Evolutionary conservation across 1,140 invertebrate species (phyloP).

Genomic region (Paramacrobiotus metropolitanus): DNA sequence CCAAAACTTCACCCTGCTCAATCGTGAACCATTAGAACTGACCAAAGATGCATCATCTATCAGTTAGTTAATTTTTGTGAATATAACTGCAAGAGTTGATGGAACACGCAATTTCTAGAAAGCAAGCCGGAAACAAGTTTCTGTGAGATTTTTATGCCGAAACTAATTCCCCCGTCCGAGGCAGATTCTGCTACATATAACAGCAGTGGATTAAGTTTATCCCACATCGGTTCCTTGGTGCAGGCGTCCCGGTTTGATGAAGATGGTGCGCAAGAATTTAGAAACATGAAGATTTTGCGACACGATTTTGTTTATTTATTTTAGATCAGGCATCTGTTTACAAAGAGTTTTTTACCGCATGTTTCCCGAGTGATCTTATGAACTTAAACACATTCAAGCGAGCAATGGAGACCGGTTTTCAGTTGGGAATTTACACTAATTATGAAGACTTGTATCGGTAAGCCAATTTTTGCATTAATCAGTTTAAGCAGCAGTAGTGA

Average conservation of each 20-base stretch:
- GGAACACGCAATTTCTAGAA: too few species aligned
- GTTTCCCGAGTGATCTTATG: neutral
- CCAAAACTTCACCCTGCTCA: too few species aligned
- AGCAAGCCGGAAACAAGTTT: too few species aligned
- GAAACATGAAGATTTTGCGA: neutral
- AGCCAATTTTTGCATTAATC: neutral
- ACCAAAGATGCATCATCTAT: too few species aligned
- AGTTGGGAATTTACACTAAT: neutral
- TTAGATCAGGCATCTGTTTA: neutral
- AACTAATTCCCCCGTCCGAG: neutral
- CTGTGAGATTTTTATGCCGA: neutral
- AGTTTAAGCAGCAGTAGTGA: too few species aligned
- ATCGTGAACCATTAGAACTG: too few species aligned
- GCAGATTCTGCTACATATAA: neutral
- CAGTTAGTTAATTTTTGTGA: too few species aligned
- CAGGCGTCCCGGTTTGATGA: conserved; percentile 1
- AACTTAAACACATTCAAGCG: neutral
- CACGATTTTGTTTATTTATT: neutral
- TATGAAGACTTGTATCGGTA: neutral
- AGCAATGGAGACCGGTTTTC: neutral
- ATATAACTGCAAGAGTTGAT: too few species aligned
- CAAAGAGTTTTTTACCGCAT: neutral
- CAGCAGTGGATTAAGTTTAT: neutral
- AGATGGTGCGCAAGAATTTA: neutral
- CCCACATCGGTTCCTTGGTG: neutral